Evolutionary conservation across 2,113 vertebrate species (phyloP).

Genomic region (Malurus cyaneus): DNA sequence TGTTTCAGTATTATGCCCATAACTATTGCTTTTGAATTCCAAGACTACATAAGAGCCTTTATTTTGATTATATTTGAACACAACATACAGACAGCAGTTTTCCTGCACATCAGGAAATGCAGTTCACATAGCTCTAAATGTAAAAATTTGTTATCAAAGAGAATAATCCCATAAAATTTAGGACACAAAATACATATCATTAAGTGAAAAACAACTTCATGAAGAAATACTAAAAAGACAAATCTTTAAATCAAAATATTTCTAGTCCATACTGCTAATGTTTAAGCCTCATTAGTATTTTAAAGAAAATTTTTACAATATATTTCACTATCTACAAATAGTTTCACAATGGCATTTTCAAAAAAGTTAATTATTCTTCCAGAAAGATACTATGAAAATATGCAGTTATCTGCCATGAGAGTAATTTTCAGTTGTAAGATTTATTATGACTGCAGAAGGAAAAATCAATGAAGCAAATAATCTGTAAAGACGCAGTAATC

Average conservation of each 20-base stretch:
- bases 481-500: neutral
- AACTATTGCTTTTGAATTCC: neutral
- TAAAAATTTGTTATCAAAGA: neutral
- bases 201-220: neutral
- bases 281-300: neutral
- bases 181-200: neutral
- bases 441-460: neutral
- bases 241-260: neutral
- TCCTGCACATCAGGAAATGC: neutral
- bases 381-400: neutral
- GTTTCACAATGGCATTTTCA: neutral
- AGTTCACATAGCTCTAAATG: neutral
- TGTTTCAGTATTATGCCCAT: neutral
- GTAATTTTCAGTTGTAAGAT: neutral
- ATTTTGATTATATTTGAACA: neutral
- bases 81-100: neutral
- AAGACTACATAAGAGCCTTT: neutral
- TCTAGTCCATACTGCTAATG: neutral
- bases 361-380: neutral
- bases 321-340: neutral
- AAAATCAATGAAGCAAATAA: neutral
- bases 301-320: neutral
- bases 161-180: neutral
- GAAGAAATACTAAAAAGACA: neutral
- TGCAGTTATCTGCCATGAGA: neutral